Evolutionary conservation across 2,113 vertebrate species (phyloP), one percentile per base, ranked within the genome.

Genomic region (Actenoides hombroni): DNA sequence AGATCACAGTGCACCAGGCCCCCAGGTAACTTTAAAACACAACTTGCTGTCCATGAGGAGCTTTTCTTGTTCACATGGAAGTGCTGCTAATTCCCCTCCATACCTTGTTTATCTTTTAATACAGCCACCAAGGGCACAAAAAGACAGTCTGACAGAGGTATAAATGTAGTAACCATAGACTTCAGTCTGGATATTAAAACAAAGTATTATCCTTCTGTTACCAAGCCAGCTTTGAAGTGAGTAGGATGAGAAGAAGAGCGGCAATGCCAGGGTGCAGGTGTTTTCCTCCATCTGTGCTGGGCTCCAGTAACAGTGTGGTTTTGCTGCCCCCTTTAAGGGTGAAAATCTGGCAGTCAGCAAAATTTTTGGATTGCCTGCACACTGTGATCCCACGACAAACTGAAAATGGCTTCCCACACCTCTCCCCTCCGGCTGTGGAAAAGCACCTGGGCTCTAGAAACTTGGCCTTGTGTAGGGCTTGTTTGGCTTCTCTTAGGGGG

Each of bases 121-220:
- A 40, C 16, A 74, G 9, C 46, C 74, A 37, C 3, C 4, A 61
- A 65, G 24, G 97, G 56, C 49, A 97, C 56, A 83, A 63, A 73
- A 53, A 97, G 96, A 95, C 95, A 97, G 79, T 91, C 90, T 93
- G 96, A 91, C 28, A 80, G 57, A 94, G 7, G 76, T 60, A 97
- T 97, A 92, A 98, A 98, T 94, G 95, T 83, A 98, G 97, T 98
- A 98, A 97, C 57, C 31, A 35, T 44, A 49, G 16, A 21, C 29
- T 82, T 82, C n/a, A 35, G 7, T 71, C 86, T 67, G 0, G 2
- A 9, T 82, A 33, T 42, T 80, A 87, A 53, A 79, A 51, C 17
- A 61, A 65, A 25, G 16, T 46, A 31, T 33, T 23, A 40, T 16
- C 18, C 16, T 75, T 69, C 49, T 80, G 9, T n/a, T 71, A 71